A percentile compares a stretch with the other conserved stretches of the same genome.
phyloP scores from a whole-genome alignment of 1,140 invertebrate species.

The Drosophila rufa region DNA sequence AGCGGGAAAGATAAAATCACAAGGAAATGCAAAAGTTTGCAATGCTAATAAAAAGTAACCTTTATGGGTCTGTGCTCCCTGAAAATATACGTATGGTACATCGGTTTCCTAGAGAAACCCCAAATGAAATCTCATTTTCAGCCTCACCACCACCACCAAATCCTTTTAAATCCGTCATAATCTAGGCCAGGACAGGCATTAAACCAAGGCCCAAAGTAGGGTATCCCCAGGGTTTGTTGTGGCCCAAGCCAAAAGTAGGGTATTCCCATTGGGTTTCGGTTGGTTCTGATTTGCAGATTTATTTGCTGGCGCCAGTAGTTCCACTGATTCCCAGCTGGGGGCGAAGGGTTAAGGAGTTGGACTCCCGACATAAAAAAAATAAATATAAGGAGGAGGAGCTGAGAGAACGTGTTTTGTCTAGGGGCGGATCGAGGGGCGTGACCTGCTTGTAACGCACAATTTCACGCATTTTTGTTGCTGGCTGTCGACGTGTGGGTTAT shows the following conservation, averaged over 20 bases:
- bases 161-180: constrained; percentile 15
- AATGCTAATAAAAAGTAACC: constrained; percentile 26
- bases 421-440: constrained; percentile 40
- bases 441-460: constrained; percentile 74
- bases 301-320: constrained; percentile 36
- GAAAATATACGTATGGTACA: neutral
- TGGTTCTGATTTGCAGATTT: constrained; percentile 32
- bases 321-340: constrained; percentile 20
- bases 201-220: constrained; percentile 17
- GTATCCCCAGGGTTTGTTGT: constrained; percentile 6
- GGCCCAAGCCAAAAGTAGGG: constrained; percentile 19
- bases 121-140: constrained; percentile 13
- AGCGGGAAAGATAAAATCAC: constrained; percentile 35
- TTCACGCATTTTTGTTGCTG: constrained; percentile 59
- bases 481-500: constrained; percentile 46
- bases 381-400: constrained; percentile 31
- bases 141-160: neutral
- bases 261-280: constrained; percentile 13
- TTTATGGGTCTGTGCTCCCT: constrained; percentile 26
- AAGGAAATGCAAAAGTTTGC: constrained; percentile 27
- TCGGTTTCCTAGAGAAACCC: neutral
- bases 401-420: constrained; percentile 56
- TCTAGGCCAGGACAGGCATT: constrained; percentile 13
- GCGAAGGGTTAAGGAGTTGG: constrained; percentile 20
- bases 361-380: constrained; percentile 1